A percentile compares a stretch with the other conserved stretches of the same genome.
Evolutionary conservation across 2,113 vertebrate genomes (phyloP).

Genomic region (Brachyistius frenatus): DNA sequence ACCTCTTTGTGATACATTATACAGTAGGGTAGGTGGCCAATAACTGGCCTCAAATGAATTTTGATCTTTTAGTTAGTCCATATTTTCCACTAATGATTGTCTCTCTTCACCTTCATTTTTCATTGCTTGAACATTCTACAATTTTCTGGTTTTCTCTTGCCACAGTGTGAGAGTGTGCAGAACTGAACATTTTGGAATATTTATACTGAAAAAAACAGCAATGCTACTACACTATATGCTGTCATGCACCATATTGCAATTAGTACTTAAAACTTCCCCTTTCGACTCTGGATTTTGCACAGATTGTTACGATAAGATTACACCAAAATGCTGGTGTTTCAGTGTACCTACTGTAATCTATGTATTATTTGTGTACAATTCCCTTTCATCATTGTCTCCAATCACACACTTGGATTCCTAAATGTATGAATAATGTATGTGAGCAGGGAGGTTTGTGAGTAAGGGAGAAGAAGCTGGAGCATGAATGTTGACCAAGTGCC

Average conservation of each 20-base stretch:
- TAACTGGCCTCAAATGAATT: slow-evolving; percentile 48
- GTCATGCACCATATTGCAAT: not conserved
- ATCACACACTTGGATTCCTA: slow-evolving; percentile 48
- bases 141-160: not conserved
- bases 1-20: slow-evolving; percentile 37
- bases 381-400: slow-evolving; percentile 43
- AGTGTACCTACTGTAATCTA: not conserved
- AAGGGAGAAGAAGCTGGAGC: slow-evolving; percentile 49
- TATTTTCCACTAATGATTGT: slow-evolving; percentile 19
- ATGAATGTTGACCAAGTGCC: slow-evolving; percentile 63
- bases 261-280: not conserved
- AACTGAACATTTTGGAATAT: not conserved
- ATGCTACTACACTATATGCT: not conserved
- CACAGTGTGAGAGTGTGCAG: too few relatives aligned
- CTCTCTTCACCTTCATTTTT: slow-evolving; percentile 40
- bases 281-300: slow-evolving; percentile 1
- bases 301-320: slow-evolving; percentile 21
- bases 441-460: slow-evolving; percentile 52
- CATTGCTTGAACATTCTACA: not conserved
- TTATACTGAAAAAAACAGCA: not conserved
- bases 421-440: slow-evolving; percentile 74
- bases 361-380: slow-evolving; percentile 17
- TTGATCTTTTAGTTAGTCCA: slow-evolving; percentile 49
- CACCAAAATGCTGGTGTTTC: not conserved
- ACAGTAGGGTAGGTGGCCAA: slow-evolving; percentile 29